phyloP scores from a whole-genome alignment of 2,113 vertebrate species.

The Meles meles region DNA sequence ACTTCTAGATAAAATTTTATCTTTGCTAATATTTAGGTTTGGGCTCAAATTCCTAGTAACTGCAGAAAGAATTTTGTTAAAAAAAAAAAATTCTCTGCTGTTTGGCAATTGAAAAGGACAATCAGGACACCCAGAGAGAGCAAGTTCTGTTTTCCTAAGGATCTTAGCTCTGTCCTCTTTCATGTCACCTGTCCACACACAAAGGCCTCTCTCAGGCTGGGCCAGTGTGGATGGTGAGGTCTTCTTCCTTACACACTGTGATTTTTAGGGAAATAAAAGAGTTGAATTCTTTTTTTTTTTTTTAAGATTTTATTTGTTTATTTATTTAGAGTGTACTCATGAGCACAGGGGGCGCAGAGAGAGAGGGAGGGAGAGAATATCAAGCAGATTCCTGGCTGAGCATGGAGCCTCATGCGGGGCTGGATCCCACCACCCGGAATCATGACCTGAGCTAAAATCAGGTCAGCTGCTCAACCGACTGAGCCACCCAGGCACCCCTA shows the following conservation, averaged over 20 bases:
- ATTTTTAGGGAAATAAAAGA: background rate
- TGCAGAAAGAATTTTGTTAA: background rate
- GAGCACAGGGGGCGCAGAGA: background rate
- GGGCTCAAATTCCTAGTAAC: slow-evolving; percentile 21
- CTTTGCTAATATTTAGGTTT: slow-evolving; percentile 65
- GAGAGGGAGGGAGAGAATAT: background rate
- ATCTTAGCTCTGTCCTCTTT: background rate
- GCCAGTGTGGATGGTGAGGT: background rate
- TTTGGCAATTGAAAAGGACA: background rate
- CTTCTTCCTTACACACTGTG: background rate
- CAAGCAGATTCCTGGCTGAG: background rate
- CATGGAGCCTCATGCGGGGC: background rate
- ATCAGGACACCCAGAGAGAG: background rate
- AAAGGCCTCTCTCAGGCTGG: background rate
- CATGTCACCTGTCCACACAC: background rate
- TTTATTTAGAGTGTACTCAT: background rate
- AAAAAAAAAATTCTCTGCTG: background rate
- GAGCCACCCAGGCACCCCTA: background rate
- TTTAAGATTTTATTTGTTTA: background rate
- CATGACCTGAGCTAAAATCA: background rate
- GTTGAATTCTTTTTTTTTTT: background rate
- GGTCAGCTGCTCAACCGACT: background rate
- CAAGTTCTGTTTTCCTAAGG: background rate
- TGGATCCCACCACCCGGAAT: background rate
- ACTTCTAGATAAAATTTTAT: slow-evolving; percentile 52